Percentiles rank a stretch among this genome's conserved stretches.
Conservation (phyloP, 2,888 invertebrate species). For the Agrotis segetum region DNA sequence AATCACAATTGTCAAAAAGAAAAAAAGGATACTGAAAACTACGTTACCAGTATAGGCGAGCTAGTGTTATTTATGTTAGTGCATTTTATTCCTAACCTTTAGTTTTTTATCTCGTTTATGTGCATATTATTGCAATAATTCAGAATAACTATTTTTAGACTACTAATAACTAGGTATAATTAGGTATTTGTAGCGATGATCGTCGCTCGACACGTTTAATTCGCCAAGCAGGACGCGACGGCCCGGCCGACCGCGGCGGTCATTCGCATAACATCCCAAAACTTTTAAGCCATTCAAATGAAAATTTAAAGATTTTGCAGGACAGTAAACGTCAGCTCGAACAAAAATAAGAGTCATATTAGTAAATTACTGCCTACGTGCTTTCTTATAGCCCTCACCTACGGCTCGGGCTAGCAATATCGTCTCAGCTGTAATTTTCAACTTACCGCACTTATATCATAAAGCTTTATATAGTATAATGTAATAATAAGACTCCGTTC, state of each 20-base stretch:
- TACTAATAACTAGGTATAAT: constrained; percentile 13
- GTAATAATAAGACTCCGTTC: no score
- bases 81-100: background rate
- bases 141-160: constrained; percentile 19
- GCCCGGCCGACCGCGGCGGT: background rate
- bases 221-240: constrained; percentile 8
- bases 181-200: constrained; percentile 18
- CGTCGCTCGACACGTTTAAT: constrained; percentile 25
- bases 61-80: background rate
- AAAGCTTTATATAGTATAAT: no score
- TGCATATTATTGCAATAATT: constrained; percentile 17
- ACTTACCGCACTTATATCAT: no score
- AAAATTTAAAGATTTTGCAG: constrained; percentile 20
- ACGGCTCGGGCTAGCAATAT: no score
- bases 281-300: constrained; percentile 25
- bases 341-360: constrained; percentile 14
- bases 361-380: constrained; percentile 7
- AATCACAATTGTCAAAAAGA: no score
- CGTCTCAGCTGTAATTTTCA: no score
- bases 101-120: background rate
- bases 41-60: background rate
- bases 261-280: constrained; percentile 8
- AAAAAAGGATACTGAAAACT: background rate
- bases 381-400: no score
- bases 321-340: constrained; percentile 26